These are phyloP conservation scores for Orthosia incerta DNA, from an alignment of 2,888 invertebrate species.

Conservation along the genomic window DNA sequence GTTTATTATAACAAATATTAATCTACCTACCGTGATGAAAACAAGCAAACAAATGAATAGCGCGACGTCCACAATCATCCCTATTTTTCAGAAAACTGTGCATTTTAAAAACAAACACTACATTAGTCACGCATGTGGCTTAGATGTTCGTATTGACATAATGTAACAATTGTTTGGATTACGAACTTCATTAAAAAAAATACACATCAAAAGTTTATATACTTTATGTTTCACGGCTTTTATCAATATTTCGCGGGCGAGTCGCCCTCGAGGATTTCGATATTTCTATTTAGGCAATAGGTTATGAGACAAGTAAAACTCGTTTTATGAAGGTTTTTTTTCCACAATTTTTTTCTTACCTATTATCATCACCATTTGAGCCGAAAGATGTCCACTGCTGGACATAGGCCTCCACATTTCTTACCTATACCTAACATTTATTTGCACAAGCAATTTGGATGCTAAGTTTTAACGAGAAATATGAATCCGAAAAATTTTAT, in stretches of 20 bases:
- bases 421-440: no score
- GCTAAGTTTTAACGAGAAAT: no score
- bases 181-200: background rate
- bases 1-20: background rate
- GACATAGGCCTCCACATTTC: no score
- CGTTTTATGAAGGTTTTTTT: no score
- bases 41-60: slow-evolving; percentile 2
- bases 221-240: background rate
- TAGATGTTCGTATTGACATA: background rate
- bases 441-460: no score
- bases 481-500: no score
- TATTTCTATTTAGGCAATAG: no score
- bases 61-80: background rate
- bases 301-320: no score
- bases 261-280: no score
- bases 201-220: background rate
- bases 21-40: background rate
- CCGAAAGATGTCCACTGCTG: no score
- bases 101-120: slow-evolving; percentile 2
- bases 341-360: no score
- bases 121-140: background rate
- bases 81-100: background rate
- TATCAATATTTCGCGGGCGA: slow-evolving; percentile 7
- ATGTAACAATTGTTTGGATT: background rate
- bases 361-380: no score